Base-by-base conservation (phyloP, 53 echinoderm and acorn worm genomes). In the Pentamera pediparva region DNA sequence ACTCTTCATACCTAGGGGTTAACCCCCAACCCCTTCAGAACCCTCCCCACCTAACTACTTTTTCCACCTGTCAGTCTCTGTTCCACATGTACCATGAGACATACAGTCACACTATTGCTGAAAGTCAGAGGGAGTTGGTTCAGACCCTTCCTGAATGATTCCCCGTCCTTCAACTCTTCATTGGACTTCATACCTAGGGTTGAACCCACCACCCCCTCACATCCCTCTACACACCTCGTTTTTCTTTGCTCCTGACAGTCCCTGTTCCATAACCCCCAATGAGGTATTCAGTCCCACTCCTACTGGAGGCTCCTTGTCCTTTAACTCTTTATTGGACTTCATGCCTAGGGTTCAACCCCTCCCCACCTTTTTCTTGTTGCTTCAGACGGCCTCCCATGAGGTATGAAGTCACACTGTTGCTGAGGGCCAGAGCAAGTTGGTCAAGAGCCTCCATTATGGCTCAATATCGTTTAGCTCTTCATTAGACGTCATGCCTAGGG, bases 91-190 rank as follows among this genome's bases (percentile, higher is more conserved):
- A n/a, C n/a, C n/a, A n/a, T n/a, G n/a, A n/a, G n/a, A n/a, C n/a
- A n/a, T n/a, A n/a, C n/a, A n/a, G n/a, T 91, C 11, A 94, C 95
- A 74, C 95, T 94, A 60, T 82, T 92, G 32, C 98, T 92, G 76
- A 98, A 98, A 5, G 98, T 83, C 21, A 84, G 78, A 18, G 98
- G 91, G 64, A 98, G 65, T 38, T 92, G 89, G 69, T 98, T 92
- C 62, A 98, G 81, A 29, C 89, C 89, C 69, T 98, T 89, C 80
- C 74, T 86, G n/a, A 89, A 79, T 28, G 48, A 41, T 4, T 64
- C 72, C 52, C 83, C 85, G 34, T 89, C 65, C 35, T 78, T 67
- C 36, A 88, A 82, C 39, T 89, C 92, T 40, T 92, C 80, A 35
- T 98, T 79, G 75, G 81, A 70, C 30, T 75, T 70, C 54, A 98